phyloP scores from a whole-genome alignment of 2,888 invertebrate genomes.

The Hypomecis punctinalis region DNA sequence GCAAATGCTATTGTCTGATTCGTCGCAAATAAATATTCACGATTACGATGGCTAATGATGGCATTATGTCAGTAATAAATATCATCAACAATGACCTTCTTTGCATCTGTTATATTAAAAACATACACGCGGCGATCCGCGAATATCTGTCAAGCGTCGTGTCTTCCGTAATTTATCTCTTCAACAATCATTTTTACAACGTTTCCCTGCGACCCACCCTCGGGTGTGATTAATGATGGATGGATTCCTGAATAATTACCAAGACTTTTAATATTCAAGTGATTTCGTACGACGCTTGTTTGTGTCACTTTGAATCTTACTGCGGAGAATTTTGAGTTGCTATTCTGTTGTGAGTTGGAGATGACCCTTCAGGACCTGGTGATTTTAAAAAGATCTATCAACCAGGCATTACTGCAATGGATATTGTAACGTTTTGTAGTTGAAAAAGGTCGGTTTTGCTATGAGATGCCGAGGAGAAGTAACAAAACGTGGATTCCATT shows the following conservation, averaged over 20 bases:
- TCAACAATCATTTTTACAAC: slow-evolving; percentile 83
- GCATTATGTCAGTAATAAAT: slow-evolving; percentile 63
- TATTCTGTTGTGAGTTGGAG: slow-evolving; percentile 54
- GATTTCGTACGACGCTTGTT: slow-evolving; percentile 59
- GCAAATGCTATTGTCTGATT: slow-evolving; percentile 48
- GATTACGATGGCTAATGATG: slow-evolving; percentile 60
- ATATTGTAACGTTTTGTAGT: slow-evolving; percentile 37
- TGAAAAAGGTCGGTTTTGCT: slow-evolving; percentile 45
- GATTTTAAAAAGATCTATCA: slow-evolving; percentile 53
- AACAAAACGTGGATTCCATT: slow-evolving; percentile 76
- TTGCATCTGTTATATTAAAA: slow-evolving; percentile 55
- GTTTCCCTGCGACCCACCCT: slow-evolving; percentile 73
- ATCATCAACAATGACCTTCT: slow-evolving; percentile 58
- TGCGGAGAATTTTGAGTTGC: slow-evolving; percentile 51
- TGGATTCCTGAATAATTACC: slow-evolving; percentile 86
- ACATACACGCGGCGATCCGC: slow-evolving; percentile 52
- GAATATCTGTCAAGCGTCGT: slow-evolving; percentile 75
- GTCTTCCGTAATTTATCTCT: slow-evolving; percentile 81
- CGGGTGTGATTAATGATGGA: slow-evolving; percentile 84
- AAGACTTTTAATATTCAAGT: slow-evolving; percentile 85
- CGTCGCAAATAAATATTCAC: slow-evolving; percentile 59
- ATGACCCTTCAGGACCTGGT: slow-evolving; percentile 74
- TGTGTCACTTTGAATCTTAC: slow-evolving; percentile 53
- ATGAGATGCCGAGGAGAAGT: slow-evolving; percentile 53
- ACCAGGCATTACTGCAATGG: slow-evolving; percentile 10